Base-by-base conservation (phyloP, 2,797 vertebrate species). In the Chlorospingus flavigularis region DNA sequence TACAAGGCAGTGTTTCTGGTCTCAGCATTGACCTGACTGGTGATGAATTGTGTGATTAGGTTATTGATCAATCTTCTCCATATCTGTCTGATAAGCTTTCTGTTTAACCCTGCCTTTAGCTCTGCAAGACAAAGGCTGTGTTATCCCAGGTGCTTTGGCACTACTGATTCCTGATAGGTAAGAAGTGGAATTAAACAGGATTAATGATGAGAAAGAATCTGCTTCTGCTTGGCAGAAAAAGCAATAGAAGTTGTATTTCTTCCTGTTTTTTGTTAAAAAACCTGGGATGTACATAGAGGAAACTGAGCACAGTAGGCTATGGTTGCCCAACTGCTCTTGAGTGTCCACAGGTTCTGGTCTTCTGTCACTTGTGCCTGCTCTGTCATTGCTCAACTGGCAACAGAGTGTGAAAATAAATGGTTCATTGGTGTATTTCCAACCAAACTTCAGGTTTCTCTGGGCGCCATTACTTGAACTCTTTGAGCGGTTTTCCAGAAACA, bases 71-170 rank as follows among this genome's bases (percentile, higher is more conserved):
- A 37, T 54, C 24, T 93, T 80, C 40, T 92, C 75, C 23, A 3
- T 66, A 72, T 70, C 72, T 91, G 47, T 73, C 58, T 75, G 76
- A 88, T 88, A 83, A 87, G 62, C 26, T 53, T 54, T 89, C 53
- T 37, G 26, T 87, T 96, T 78, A 73, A 58, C 63, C 81, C 54
- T 68, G 35, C 31, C 71, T 84, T 84, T 48, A 86, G 24, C 50
- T 77, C 50, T 92, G 39, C 15, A 31, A 74, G 53, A 67, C 61
- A 92, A 83, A 93, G 66, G 11, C 43, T 67, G 19, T 42, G 31
- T 80, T 91, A 82, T 76, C 35, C 17, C 43, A 68, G 31, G n/a
- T 71, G 40, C 40, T 92, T 70, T 72, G 73, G 35, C 26, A 60
- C 12, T 62, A 16, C 26, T 81, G 40, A 33, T 88, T 91, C 65